Conservation (phyloP, 1,140 invertebrate genomes). For the Dinoponera quadriceps region DNA sequence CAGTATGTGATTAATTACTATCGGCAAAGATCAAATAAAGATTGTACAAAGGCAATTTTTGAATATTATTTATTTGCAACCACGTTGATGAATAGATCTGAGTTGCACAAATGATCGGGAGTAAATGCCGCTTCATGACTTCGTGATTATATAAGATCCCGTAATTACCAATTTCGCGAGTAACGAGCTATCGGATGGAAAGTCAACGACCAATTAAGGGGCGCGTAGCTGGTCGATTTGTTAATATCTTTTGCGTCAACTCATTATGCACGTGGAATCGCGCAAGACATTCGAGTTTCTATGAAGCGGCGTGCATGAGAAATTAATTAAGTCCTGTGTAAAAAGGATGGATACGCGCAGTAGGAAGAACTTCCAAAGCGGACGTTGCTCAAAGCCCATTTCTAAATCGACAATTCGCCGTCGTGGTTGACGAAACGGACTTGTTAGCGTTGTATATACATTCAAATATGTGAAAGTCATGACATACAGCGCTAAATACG, state of each 20-base stretch:
- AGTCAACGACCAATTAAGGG: slow-evolving; percentile 52
- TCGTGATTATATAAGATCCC: slow-evolving; percentile 28
- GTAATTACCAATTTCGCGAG: slow-evolving; percentile 35
- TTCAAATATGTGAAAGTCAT: slow-evolving; percentile 31
- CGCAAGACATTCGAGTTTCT: slow-evolving; percentile 64
- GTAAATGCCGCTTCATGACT: slow-evolving; percentile 11
- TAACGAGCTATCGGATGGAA: slow-evolving; percentile 42
- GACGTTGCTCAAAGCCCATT: slow-evolving; percentile 69
- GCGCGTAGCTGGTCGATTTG: slow-evolving; percentile 56
- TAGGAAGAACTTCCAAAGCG: slow-evolving; percentile 59
- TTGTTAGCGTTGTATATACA: slow-evolving; percentile 35
- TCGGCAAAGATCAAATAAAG: background rate
- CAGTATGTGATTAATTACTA: background rate
- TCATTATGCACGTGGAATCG: slow-evolving; percentile 61
- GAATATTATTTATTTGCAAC: background rate
- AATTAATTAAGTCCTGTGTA: slow-evolving; percentile 69
- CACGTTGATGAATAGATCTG: background rate
- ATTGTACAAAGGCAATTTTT: background rate
- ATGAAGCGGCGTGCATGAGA: slow-evolving; percentile 68
- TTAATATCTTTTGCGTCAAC: slow-evolving; percentile 54
- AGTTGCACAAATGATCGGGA: background rate
- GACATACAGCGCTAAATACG: background rate
- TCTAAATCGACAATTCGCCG: slow-evolving; percentile 65
- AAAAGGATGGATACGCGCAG: slow-evolving; percentile 45
- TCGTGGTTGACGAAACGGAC: slow-evolving; percentile 60